phyloP scores from a whole-genome alignment of 2,113 vertebrate genomes.

The Seriola quinqueradiata region DNA sequence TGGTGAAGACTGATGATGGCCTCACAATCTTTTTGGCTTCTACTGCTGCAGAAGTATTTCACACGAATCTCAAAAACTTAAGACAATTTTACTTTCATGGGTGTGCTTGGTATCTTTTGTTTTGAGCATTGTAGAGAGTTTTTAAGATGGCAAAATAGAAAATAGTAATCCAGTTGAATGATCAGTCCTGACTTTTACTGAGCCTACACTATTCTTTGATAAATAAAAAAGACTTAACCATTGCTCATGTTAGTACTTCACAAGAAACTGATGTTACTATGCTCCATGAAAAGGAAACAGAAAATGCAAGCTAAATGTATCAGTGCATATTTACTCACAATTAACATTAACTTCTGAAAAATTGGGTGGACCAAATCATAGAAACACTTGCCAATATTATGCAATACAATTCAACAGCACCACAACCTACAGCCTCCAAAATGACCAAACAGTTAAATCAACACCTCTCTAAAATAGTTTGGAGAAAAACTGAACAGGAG shows the following conservation, averaged over 20 bases:
- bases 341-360: not conserved
- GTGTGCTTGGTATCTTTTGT: not conserved
- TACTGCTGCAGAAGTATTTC: not conserved
- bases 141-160: not conserved
- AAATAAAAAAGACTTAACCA: not conserved
- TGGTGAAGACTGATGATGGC: conserved; percentile 18
- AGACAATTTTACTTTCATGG: not conserved
- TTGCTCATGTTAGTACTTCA: not conserved
- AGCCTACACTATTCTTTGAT: not conserved
- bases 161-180: no score
- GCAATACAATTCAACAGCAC: not conserved
- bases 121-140: not conserved
- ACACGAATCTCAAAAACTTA: not conserved
- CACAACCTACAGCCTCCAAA: not conserved
- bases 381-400: not conserved
- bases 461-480: not conserved
- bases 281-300: not conserved
- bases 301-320: not conserved
- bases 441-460: not conserved
- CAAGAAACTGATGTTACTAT: not conserved
- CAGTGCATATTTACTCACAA: not conserved
- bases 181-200: not conserved
- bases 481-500: not conserved
- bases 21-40: conserved; percentile 9
- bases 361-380: not conserved